Evolutionary conservation across 2,113 vertebrate species (phyloP), one percentile per base, ranked within the genome.

Genomic region (Prunella himalayana): DNA sequence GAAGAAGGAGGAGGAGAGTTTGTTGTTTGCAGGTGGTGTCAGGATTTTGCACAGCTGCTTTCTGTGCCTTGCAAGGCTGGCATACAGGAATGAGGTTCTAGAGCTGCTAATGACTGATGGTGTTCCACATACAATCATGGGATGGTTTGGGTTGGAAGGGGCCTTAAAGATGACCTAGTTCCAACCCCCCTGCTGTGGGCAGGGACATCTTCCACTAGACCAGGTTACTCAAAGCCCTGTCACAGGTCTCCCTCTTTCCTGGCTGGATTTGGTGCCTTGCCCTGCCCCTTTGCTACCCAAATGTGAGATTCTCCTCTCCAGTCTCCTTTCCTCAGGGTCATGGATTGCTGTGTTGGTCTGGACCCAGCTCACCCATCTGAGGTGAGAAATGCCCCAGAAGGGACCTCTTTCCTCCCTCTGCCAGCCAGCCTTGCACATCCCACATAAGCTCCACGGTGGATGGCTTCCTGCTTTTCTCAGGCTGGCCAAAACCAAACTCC

Each of bases 371-470:
- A 19, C 33, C 33, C 24, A 19, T 49, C 7, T 71, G 60, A 63
- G 57, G 25, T 69, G 42, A n/a, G 35, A 35, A 82, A 41, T 69
- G 25, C 15, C n/a, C 25, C 7, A 3, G 57, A 51, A 24, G 41
- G 53, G 12, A 68, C 27, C 25, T 60, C 54, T 61, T 70, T 73
- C 44, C 15, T 72, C 28, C n/a, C 41, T 66, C 31, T 76, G 49
- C 75, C 75, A 76, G 53, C 35, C 49, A 65, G 45, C 28, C 53
- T 85, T 69, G 53, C 33, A 20, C 35, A 37, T 53, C 44, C 41
- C 2, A 2, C 4, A 5, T 53, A 49, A 59, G 61, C 14, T 85
- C 50, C 13, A 7, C 0, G 1, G 56, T n/a, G 78, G 53, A 60
- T 4, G 11, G 54, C 68, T 91, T 79, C 28, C 75, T 65, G 70